Conservation (phyloP, 2,797 vertebrate genomes). For the Siniperca obscura region DNA sequence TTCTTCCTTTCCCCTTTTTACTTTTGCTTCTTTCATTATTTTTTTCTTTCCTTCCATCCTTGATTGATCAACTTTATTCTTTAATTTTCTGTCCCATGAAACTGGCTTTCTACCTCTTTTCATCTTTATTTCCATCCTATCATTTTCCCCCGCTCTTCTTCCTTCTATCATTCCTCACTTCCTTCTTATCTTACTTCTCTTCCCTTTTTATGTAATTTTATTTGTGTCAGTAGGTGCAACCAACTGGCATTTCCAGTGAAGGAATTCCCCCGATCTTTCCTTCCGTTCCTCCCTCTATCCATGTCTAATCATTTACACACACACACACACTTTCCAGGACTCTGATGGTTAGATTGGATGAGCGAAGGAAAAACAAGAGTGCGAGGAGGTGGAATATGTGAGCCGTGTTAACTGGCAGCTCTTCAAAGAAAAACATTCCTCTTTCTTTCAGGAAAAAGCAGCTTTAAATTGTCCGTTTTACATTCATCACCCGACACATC, state of each 20-base stretch:
- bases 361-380: constrained; percentile 25
- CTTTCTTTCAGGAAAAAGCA: constrained; percentile 19
- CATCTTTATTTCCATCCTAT: background rate
- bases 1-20: too few species aligned
- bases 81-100: background rate
- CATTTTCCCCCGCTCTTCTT: too few species aligned
- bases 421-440: constrained; percentile 46
- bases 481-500: constrained; percentile 33
- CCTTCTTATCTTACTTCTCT: background rate
- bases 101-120: background rate
- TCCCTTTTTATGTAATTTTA: background rate
- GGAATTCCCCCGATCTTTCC: constrained; percentile 60
- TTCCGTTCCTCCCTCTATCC: constrained; percentile 46
- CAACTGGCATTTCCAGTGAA: constrained; percentile 10
- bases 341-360: constrained; percentile 34
- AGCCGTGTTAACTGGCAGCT: constrained; percentile 39
- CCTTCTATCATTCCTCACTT: background rate
- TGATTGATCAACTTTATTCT: background rate
- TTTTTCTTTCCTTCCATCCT: background rate
- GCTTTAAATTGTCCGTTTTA: constrained; percentile 36
- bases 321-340: constrained; percentile 46
- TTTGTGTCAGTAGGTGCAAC: constrained; percentile 31
- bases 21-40: background rate
- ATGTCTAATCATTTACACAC: constrained; percentile 63
- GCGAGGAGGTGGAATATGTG: constrained; percentile 58